phyloP scores from a whole-genome alignment of 2,113 vertebrate genomes.

The Paramormyrops kingsleyae region DNA sequence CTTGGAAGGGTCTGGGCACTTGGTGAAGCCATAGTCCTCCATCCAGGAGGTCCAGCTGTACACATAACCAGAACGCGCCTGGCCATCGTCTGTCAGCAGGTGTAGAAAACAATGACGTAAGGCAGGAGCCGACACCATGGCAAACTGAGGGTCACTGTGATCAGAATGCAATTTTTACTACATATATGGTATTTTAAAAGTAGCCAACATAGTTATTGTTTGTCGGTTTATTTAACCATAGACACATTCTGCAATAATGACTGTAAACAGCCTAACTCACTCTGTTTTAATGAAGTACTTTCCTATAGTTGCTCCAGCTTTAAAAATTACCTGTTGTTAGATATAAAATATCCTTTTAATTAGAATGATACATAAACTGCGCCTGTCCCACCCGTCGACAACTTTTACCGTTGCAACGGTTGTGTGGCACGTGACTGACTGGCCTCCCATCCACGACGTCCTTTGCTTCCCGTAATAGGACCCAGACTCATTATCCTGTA shows the following conservation, averaged over 20 bases:
- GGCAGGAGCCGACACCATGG: not conserved
- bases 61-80: constrained; percentile 53
- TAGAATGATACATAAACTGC: not conserved
- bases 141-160: not conserved
- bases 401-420: not conserved
- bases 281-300: not conserved
- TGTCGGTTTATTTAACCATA: not conserved
- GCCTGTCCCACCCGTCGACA: not conserved
- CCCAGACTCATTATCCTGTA: not conserved
- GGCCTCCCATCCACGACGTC: not conserved
- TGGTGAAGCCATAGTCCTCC: constrained; percentile 64
- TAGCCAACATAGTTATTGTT: not conserved
- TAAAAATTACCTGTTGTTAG: not conserved
- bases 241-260: not conserved
- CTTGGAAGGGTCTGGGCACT: constrained; percentile 47
- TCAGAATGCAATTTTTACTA: not conserved
- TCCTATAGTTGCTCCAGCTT: not conserved
- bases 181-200: not conserved
- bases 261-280: not conserved
- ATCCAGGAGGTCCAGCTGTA: constrained; percentile 83
- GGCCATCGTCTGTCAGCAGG: constrained; percentile 49
- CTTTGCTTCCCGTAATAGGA: not conserved
- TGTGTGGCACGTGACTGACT: not conserved
- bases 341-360: not conserved
- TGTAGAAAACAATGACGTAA: not conserved